These are phyloP conservation scores for Chirona hameri DNA, from an alignment of 2,888 invertebrate genomes.

Conservation along the genomic window DNA sequence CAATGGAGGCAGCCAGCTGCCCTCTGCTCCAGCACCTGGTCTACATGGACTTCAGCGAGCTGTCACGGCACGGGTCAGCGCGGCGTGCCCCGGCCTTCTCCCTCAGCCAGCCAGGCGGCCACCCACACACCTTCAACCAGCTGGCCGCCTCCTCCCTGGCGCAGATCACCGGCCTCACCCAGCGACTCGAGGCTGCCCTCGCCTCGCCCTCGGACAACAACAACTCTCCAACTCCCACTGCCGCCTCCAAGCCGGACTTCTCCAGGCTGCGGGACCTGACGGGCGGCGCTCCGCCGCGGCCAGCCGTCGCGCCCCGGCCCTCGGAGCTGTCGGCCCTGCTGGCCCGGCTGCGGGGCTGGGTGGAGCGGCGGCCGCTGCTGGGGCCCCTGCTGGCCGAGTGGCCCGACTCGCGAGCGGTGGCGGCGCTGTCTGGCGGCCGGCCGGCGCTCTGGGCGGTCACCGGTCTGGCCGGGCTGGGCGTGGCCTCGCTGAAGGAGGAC, in stretches of 20 bases:
- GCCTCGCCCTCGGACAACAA: neutral
- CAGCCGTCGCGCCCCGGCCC: neutral
- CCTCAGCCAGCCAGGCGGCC: slow-evolving; percentile 10
- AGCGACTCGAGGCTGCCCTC: neutral
- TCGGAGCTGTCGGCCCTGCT: too few relatives aligned
- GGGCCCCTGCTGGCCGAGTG: neutral
- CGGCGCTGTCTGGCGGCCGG: neutral
- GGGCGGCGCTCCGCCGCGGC: neutral
- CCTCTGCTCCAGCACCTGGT: neutral
- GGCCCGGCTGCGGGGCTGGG: neutral
- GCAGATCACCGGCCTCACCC: neutral
- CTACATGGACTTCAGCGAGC: neutral
- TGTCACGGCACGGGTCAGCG: neutral
- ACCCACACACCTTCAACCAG: neutral
- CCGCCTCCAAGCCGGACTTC: neutral
- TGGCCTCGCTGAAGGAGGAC: neutral
- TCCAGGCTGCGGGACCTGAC: neutral
- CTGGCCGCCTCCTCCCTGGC: neutral
- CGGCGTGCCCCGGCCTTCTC: neutral
- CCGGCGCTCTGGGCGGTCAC: neutral
- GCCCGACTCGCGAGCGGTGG: neutral
- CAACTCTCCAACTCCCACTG: neutral
- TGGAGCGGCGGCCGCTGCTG: neutral
- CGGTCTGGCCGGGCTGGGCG: neutral
- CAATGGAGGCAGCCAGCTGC: neutral